phyloP scores from a whole-genome alignment of 2,888 invertebrate species.

The Antheraea yamamai region DNA sequence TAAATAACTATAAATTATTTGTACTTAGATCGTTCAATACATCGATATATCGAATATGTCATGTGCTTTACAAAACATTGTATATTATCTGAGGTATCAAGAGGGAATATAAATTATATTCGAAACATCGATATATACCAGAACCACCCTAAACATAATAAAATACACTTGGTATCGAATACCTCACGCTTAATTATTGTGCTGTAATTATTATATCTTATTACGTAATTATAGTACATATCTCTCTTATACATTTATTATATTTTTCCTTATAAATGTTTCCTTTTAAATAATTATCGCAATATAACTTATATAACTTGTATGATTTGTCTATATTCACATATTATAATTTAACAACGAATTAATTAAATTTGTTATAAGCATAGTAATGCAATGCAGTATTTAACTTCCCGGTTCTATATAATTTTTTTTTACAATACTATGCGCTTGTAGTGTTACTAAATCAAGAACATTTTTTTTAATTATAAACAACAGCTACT shows the following conservation, averaged over 20 bases:
- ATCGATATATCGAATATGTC: too few species aligned
- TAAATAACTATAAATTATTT: too few species aligned
- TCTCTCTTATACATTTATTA: slow-evolving; percentile 12
- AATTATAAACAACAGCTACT: background rate
- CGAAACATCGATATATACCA: too few species aligned
- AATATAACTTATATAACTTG: background rate
- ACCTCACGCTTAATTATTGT: slow-evolving; percentile 48
- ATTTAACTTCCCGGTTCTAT: background rate
- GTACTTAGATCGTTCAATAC: too few species aligned
- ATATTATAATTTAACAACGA: background rate
- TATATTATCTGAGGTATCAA: too few species aligned
- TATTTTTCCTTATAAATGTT: slow-evolving; percentile 9
- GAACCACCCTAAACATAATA: slow-evolving; percentile 40
- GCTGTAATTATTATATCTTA: slow-evolving; percentile 40
- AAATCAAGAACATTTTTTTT: background rate
- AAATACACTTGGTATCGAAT: slow-evolving; percentile 55
- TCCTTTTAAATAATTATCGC: background rate
- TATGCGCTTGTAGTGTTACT: background rate
- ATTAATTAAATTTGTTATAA: background rate
- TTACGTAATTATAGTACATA: slow-evolving; percentile 13
- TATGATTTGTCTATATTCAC: background rate
- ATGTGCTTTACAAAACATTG: too few species aligned
- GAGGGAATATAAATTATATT: too few species aligned
- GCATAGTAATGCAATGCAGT: background rate
- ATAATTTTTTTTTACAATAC: background rate